A percentile compares a stretch with the other conserved stretches of the same genome.
These are phyloP conservation scores for Sphaerodactylus townsendi DNA, from an alignment of 2,113 vertebrate genomes.

Conservation along the genomic window DNA sequence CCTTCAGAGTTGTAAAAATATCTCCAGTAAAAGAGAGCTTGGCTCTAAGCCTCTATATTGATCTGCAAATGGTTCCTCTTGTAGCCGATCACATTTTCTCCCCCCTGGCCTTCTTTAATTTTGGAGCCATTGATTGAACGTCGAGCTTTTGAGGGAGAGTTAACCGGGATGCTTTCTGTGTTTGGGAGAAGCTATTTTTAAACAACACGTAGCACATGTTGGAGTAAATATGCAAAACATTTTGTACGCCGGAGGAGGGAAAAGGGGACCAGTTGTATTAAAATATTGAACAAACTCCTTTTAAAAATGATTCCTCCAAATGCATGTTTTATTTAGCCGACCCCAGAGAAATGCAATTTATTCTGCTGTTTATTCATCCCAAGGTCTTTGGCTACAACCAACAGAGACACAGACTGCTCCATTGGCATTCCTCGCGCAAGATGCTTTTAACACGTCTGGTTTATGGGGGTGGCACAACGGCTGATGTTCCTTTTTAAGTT, in stretches of 20 bases:
- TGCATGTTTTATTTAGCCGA: conserved; percentile 52
- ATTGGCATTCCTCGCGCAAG: conserved; percentile 56
- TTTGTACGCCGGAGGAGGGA: conserved; percentile 39
- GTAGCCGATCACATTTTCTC: conserved; percentile 49
- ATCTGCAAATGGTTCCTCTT: conserved; percentile 40
- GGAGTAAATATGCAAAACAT: conserved; percentile 68
- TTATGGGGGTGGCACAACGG: not conserved
- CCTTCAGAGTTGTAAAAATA: conserved; percentile 31
- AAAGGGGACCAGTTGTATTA: conserved; percentile 55
- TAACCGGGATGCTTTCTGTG: conserved; percentile 61
- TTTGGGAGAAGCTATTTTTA: conserved; percentile 65
- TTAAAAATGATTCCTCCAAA: conserved; percentile 27
- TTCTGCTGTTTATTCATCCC: not conserved
- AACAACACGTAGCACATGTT: conserved; percentile 59
- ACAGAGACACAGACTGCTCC: not conserved
- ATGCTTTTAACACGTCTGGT: conserved; percentile 55
- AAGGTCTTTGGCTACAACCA: not conserved
- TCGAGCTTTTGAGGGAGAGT: conserved; percentile 61
- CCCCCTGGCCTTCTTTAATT: conserved; percentile 67
- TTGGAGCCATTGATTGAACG: conserved; percentile 67
- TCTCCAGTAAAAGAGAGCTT: conserved; percentile 10
- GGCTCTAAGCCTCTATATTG: conserved; percentile 36
- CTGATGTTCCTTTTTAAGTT: not conserved
- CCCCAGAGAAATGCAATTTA: conserved; percentile 18
- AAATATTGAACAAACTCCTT: conserved; percentile 71